Evolutionary conservation across 2,113 vertebrate genomes (phyloP), one percentile per base, ranked within the genome.

Genomic region (Gobio gobio): DNA sequence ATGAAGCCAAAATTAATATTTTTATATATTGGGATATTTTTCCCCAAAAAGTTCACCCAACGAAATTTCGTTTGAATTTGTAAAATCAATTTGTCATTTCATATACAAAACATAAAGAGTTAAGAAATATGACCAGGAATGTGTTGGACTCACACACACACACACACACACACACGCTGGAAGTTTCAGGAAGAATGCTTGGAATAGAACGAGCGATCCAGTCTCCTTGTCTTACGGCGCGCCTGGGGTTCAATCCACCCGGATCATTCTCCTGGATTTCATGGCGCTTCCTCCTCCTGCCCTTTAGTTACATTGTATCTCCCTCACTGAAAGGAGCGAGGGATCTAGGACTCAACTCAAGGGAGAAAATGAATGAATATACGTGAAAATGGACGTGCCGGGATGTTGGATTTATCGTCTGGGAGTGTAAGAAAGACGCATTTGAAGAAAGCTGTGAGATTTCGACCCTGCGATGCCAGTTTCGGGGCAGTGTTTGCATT

Each of bases 301-400:
- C 91, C 87, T 86, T 91, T 89, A 92, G 92, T 92, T 94, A 95
- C 95, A 94, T 94, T 94, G 94, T 94, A 94, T 94, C 92, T 92
- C 92, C 92, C 93, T 85, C 82, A 86, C 78, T 84, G 86, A 83
- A 87, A 51, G 88, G 75, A 91, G 92, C 88, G 89, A 83, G 92
- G 90, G 90, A 87, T 49, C 90, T 76, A 54, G 64, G 75, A 63
- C 87, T 83, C 86, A 85, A 88, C 87, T 87, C 89, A 72, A 87
- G 85, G 85, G 7, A 84, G n/a, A 87, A 89, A 87, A 88, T 64
- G 43, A 61, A 29, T 66, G 56, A 75, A 79, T 72, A 56, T 58
- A 80, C 68, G 9, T 49, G 66, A 83, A 78, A 29, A 77, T 24
- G 54, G 70, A 72, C 74, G 16, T 47, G 80, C 10, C 45, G 72